Percentiles rank a stretch among this genome's conserved stretches.
Conservation (phyloP, 2,113 vertebrate species). For the Brienomyrus brachyistius region DNA sequence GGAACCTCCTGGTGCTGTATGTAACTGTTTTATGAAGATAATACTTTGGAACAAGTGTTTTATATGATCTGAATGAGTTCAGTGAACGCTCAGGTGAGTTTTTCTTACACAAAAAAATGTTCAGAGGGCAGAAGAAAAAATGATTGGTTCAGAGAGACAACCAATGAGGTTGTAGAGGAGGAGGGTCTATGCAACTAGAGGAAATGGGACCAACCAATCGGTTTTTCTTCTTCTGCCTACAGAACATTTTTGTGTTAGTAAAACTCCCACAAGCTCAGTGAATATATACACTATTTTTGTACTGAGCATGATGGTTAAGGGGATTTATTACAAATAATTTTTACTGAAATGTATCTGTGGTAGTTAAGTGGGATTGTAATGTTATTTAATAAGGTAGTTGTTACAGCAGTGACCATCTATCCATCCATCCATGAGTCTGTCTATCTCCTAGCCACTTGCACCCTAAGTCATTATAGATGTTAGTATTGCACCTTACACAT, state of each 20-base stretch:
- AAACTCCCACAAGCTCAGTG: neutral
- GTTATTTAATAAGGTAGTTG: neutral
- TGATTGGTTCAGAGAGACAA: no score
- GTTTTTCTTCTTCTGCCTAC: no score
- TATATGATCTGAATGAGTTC: neutral
- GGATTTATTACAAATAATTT: neutral
- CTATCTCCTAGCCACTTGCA: neutral
- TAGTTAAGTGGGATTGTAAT: neutral
- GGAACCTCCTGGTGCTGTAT: neutral
- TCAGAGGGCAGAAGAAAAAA: no score
- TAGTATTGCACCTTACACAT: slow-evolving; percentile 17
- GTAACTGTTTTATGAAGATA: neutral
- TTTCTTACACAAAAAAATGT: no score
- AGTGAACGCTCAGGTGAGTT: neutral
- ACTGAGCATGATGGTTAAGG: neutral
- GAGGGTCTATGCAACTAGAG: no score
- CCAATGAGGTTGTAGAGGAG: no score
- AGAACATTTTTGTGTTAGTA: no score
- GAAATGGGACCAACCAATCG: no score
- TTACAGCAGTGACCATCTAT: neutral
- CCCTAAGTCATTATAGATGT: neutral
- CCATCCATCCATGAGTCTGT: neutral
- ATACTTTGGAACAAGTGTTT: neutral
- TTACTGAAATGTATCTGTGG: neutral
- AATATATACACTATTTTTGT: neutral